Base-by-base conservation (phyloP, 2,797 vertebrate genomes). In the Myiotriccus ornatus region DNA sequence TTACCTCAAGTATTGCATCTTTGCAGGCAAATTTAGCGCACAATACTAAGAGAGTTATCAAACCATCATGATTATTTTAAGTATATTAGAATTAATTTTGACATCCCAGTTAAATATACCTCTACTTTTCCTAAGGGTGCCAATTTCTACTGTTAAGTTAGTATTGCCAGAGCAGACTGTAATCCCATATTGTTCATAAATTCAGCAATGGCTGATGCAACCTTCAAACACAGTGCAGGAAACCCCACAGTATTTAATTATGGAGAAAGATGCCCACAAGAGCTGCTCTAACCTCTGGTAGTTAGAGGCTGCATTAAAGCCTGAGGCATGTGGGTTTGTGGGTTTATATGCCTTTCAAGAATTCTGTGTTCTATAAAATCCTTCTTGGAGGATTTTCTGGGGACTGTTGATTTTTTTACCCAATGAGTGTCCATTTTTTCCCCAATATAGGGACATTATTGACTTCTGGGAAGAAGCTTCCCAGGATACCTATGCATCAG, bases 181-280 rank as follows among this genome's bases (percentile, higher is more conserved):
- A 56, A 57, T 53, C 16, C 22, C 49, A 56, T 14, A 19, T 74
- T 78, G 34, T 56, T 92, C 25, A 35, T 63, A 43, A 71, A 46
- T 76, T 68, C 59, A 63, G 27, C 71, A 52, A 17, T 50, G 78
- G 18, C n/a, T 88, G 60, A 63, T 52, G 13, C 9, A 86, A 74
- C 47, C 52, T 91, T 37, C 41, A 76, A 88, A 68, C 18, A 30
- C 8, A 52, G 41, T 47, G 37, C 28, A 67, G 57, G 80, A 91
- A 84, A 82, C 12, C 35, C 30, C 39, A 77, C 20, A 41, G 60
- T 46, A 74, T 52, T 94, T 95, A 94, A 89, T 91, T 91, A 91
- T 80, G 73, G 65, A 95, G 37, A 44, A 82, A 18, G 28, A 24
- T 94, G n/a, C 37, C 82, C 76, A 67, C 73, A 91, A 49, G 86